A percentile compares a stretch with the other conserved stretches of the same genome.
Conservation (phyloP, 2,888 invertebrate genomes). For the Campaea margaritaria region DNA sequence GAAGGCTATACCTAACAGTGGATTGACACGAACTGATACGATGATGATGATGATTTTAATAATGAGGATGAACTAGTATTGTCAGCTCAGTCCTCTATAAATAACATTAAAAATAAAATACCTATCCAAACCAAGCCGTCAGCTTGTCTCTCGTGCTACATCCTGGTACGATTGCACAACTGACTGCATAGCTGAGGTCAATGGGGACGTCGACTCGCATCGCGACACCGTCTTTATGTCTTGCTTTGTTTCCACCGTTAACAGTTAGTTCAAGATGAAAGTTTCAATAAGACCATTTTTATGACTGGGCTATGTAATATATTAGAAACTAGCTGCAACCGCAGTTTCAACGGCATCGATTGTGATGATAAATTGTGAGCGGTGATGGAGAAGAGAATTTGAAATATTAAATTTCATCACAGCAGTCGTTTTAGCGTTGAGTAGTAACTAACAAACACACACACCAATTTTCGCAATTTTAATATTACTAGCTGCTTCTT, state of each 20-base stretch:
- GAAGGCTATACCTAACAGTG: too few species aligned
- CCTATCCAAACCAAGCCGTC: not conserved
- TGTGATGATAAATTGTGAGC: too few species aligned
- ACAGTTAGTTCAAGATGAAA: slow-evolving; percentile 47
- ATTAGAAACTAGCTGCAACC: not conserved
- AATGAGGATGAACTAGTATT: too few species aligned
- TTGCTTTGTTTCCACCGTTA: slow-evolving; percentile 59
- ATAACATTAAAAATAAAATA: not conserved
- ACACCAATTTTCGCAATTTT: too few species aligned
- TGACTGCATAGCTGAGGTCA: slow-evolving; percentile 57
- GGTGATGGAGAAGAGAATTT: too few species aligned
- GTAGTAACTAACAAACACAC: too few species aligned
- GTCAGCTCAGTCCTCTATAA: not conserved
- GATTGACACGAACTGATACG: too few species aligned
- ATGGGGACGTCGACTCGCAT: slow-evolving; percentile 68
- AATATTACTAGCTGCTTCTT: too few species aligned
- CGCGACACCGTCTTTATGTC: slow-evolving; percentile 43
- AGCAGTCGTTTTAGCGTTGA: too few species aligned
- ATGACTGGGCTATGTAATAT: not conserved
- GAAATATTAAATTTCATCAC: too few species aligned
- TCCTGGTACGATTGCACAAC: slow-evolving; percentile 50
- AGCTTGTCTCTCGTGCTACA: slow-evolving; percentile 25
- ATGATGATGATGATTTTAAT: too few species aligned
- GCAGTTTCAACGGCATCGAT: too few species aligned
- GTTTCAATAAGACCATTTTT: slow-evolving; percentile 15